Percentiles rank a stretch among this genome's conserved stretches.
phyloP scores from a whole-genome alignment of 2,888 invertebrate species.

The Sepioteuthis lessoniana region DNA sequence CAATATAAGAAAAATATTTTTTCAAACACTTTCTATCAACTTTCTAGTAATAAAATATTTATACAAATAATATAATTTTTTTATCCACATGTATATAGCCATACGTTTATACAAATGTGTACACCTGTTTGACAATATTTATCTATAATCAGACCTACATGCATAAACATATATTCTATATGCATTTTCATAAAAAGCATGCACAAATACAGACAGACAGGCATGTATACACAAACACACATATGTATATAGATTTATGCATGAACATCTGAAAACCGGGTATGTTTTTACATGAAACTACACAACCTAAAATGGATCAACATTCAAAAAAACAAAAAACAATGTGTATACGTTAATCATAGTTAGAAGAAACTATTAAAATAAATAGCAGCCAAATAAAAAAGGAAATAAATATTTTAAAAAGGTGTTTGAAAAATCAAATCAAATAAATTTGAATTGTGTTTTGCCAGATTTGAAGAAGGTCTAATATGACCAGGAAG shows the following conservation, averaged over 20 bases:
- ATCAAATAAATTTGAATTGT: neutral
- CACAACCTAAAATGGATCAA: neutral
- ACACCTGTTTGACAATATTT: neutral
- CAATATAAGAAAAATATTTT: neutral
- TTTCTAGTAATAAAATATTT: neutral
- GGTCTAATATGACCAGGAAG: slow-evolving; percentile 38
- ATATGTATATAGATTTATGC: no score
- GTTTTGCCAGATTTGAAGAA: neutral
- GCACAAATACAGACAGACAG: neutral
- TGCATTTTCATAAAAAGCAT: neutral
- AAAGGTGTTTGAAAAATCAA: neutral
- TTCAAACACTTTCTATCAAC: neutral
- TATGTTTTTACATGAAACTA: neutral
- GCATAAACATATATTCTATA: neutral
- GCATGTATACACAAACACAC: neutral
- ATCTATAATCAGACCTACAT: neutral
- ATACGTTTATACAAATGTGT: slow-evolving; percentile 3
- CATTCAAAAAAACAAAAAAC: neutral
- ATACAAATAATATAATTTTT: slow-evolving; percentile 12
- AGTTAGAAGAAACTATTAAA: neutral
- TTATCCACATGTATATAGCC: neutral
- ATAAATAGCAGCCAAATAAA: neutral
- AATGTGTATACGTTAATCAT: neutral
- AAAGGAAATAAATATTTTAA: neutral
- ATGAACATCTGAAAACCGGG: no score